Conservation (phyloP, 2,113 vertebrate genomes). For the Campylomormyrus tamandua region DNA sequence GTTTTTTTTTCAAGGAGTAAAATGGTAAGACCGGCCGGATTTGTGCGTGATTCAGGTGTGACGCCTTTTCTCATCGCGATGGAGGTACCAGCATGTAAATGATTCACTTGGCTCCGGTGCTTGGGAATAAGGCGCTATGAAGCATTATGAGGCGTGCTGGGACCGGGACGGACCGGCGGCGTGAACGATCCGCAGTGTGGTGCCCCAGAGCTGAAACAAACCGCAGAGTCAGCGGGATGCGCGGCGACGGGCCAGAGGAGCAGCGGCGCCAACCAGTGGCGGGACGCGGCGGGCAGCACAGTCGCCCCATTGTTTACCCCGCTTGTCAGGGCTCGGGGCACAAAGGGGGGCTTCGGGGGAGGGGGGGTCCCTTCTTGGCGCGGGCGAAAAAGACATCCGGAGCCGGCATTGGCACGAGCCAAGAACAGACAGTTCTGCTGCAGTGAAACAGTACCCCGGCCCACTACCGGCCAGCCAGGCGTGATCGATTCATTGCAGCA, state of each 20-base stretch:
- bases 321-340: background rate
- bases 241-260: background rate
- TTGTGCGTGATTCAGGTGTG: too few relatives aligned
- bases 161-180: background rate
- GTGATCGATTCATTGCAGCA: constrained; percentile 15
- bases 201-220: background rate
- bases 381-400: background rate
- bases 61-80: background rate
- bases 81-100: background rate
- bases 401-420: background rate
- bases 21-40: background rate
- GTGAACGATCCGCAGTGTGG: background rate
- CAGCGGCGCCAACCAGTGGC: background rate
- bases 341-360: background rate
- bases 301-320: background rate
- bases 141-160: background rate
- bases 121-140: background rate
- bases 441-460: constrained; percentile 10
- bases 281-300: background rate
- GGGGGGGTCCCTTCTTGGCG: background rate
- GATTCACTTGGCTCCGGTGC: background rate
- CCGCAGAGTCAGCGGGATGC: background rate
- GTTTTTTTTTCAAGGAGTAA: background rate
- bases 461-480: background rate
- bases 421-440: background rate